Evolutionary conservation across 92 coral and sea anemone genomes (phyloP).

Genomic region (Plumapathes pennacea): DNA sequence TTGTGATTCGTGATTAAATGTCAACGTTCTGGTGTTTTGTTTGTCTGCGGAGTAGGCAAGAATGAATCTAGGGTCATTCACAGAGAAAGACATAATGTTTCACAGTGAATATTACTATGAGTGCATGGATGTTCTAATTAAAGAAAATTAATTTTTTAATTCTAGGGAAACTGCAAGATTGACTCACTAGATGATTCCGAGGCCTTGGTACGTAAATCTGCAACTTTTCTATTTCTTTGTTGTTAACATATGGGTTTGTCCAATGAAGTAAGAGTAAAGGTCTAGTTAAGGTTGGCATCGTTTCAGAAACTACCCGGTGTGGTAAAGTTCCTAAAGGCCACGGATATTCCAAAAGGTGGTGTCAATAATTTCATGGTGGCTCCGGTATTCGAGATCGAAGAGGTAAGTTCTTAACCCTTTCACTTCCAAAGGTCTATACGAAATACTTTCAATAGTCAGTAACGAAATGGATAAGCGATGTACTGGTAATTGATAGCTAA

Average conservation of each 20-base stretch:
- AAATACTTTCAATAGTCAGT: background rate
- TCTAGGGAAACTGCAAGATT: slow-evolving; percentile 84
- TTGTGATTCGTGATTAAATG: background rate
- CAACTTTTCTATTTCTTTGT: too few species aligned
- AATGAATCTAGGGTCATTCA: background rate
- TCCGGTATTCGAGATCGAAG: slow-evolving; percentile 10
- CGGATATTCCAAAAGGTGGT: slow-evolving; percentile 81
- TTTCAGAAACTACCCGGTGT: slow-evolving; percentile 82
- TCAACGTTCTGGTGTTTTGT: background rate
- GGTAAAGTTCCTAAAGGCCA: slow-evolving; percentile 49
- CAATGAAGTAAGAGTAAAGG: too few species aligned
- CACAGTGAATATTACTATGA: background rate
- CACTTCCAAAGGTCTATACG: background rate
- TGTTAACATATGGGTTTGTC: too few species aligned
- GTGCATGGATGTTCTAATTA: too few species aligned
- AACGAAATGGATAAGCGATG: too few species aligned
- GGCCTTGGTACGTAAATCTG: slow-evolving; percentile 62
- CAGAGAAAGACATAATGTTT: background rate
- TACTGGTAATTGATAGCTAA: too few species aligned
- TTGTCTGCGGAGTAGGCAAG: background rate
- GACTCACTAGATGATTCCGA: slow-evolving; percentile 58
- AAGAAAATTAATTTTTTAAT: too few species aligned
- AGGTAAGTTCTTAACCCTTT: slow-evolving; percentile 12
- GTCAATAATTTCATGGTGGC: slow-evolving; percentile 56
- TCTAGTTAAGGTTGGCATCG: background rate